These are phyloP conservation scores for Brachionus sp. DNA, from an alignment of 1,140 invertebrate species.

Conservation along the genomic window DNA sequence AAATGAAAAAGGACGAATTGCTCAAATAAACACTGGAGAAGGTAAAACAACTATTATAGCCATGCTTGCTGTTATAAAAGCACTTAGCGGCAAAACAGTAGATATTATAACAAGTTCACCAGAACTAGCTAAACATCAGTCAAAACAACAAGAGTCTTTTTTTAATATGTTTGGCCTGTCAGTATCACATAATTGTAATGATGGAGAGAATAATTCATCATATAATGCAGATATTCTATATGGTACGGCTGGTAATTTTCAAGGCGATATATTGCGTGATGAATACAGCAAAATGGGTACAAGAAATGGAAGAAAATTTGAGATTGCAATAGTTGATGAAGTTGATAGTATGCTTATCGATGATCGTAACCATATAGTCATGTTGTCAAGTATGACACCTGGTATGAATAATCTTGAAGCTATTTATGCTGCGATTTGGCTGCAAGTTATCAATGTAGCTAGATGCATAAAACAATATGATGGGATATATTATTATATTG, in stretches of 20 bases:
- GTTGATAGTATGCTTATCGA: slow-evolving; percentile 7
- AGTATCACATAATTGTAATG: too few relatives aligned
- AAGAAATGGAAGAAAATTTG: neutral
- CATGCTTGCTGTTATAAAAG: neutral
- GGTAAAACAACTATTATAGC: slow-evolving; percentile 15
- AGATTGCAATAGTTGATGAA: slow-evolving; percentile 6
- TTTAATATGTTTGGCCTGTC: too few relatives aligned
- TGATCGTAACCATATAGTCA: neutral
- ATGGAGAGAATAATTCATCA: neutral
- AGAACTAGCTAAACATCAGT: neutral
- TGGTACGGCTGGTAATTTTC: neutral
- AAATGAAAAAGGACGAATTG: neutral
- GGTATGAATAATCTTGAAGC: neutral
- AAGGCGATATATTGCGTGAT: neutral
- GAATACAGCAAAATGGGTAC: slow-evolving; percentile 3
- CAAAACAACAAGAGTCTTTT: too few relatives aligned
- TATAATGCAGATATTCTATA: too few relatives aligned
- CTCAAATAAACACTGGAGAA: slow-evolving; percentile 35
- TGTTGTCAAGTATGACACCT: neutral
- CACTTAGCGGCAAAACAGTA: neutral
- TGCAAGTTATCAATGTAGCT: neutral
- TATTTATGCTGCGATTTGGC: neutral
- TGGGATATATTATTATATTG: neutral
- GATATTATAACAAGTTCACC: slow-evolving; percentile 1
- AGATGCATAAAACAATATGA: too few relatives aligned